Conservation (phyloP, 2,888 invertebrate genomes). For the Choristoneura rosaceana region DNA sequence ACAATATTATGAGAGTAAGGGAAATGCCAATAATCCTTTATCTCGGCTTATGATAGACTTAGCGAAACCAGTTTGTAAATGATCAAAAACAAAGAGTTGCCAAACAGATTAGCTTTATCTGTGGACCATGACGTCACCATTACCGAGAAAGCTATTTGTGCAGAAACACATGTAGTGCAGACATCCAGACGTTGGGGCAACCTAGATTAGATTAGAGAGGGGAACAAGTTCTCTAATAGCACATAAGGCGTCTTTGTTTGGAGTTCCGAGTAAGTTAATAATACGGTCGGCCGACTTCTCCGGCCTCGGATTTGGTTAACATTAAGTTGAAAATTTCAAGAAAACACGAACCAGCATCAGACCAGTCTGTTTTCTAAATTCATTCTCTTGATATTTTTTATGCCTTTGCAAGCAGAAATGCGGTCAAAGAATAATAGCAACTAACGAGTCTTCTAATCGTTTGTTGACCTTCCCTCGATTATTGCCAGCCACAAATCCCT, state of each 20-base stretch:
- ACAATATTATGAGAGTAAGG: background rate
- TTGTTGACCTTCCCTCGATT: slow-evolving; percentile 24
- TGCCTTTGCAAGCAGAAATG: background rate
- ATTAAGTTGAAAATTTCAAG: background rate
- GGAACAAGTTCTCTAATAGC: slow-evolving; percentile 17
- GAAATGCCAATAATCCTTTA: background rate
- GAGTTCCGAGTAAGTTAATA: slow-evolving; percentile 18
- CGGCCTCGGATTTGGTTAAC: background rate
- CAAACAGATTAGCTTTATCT: slow-evolving; percentile 13
- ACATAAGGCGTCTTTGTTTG: slow-evolving; percentile 22
- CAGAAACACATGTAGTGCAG: slow-evolving; percentile 24
- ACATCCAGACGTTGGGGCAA: slow-evolving; percentile 19
- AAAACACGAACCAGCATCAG: too few relatives aligned
- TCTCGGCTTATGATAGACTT: too few relatives aligned
- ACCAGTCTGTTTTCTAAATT: background rate
- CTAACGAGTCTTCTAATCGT: slow-evolving; percentile 25
- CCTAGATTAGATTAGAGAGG: slow-evolving; percentile 35
- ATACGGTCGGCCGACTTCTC: background rate
- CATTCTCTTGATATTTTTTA: background rate
- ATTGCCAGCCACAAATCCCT: slow-evolving; percentile 24
- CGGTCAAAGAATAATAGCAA: slow-evolving; percentile 9
- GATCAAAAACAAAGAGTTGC: background rate
- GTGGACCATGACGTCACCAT: slow-evolving; percentile 26
- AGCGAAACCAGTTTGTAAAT: background rate
- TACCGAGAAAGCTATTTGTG: slow-evolving; percentile 30